These are phyloP conservation scores for Ethmia dodecea DNA, from an alignment of 2,888 invertebrate species.

Conservation along the genomic window DNA sequence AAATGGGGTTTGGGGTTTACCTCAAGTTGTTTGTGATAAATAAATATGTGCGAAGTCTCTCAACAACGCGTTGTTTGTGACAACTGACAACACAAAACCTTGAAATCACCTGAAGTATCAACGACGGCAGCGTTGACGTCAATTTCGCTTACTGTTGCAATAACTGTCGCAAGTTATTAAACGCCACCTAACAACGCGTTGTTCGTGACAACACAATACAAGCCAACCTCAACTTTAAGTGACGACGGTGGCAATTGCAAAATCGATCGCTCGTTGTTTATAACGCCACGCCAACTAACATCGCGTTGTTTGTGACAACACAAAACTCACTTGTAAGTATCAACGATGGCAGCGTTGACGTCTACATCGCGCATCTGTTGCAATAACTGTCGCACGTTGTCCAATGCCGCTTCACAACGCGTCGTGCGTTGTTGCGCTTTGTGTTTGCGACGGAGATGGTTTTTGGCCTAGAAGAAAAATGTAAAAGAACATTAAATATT, in stretches of 20 bases:
- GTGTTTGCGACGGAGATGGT: constrained; percentile 78
- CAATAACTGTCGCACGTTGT: constrained; percentile 53
- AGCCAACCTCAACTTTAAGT: constrained; percentile 65
- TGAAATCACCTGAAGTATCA: constrained; percentile 61
- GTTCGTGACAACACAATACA: too few relatives aligned
- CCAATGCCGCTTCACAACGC: constrained; percentile 46
- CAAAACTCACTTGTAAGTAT: constrained; percentile 62
- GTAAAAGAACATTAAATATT: not conserved
- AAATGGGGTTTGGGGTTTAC: too few relatives aligned
- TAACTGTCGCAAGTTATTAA: constrained; percentile 56
- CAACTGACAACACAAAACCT: too few relatives aligned
- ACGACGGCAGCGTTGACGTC: constrained; percentile 51
- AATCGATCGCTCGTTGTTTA: constrained; percentile 56
- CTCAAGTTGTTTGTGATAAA: too few relatives aligned
- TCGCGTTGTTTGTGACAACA: too few relatives aligned
- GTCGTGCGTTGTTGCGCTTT: constrained; percentile 69
- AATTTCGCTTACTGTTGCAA: constrained; percentile 47
- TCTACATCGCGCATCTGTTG: constrained; percentile 49
- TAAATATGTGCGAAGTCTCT: too few relatives aligned
- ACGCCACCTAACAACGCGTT: constrained; percentile 43
- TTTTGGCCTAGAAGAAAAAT: constrained; percentile 70
- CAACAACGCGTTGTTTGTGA: too few relatives aligned
- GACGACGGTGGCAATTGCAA: constrained; percentile 48
- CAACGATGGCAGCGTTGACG: constrained; percentile 48
- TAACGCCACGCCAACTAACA: constrained; percentile 34